These are phyloP conservation scores for Enteromius viviparus DNA, from an alignment of 2,797 vertebrate genomes.

Conservation along the genomic window DNA sequence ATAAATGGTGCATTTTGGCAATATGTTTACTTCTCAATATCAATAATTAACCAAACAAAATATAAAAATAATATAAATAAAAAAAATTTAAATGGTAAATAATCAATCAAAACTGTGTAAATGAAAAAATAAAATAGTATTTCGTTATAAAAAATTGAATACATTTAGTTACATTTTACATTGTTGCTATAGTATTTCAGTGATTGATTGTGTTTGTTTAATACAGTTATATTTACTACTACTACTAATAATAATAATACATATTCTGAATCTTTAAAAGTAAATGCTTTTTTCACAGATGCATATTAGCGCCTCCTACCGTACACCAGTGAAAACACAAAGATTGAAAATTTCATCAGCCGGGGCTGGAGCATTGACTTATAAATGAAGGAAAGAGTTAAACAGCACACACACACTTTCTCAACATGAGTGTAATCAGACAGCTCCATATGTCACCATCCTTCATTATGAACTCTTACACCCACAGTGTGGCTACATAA, in stretches of 20 bases:
- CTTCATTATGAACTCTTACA: constrained; percentile 77
- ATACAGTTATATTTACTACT: neutral
- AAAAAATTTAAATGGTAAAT: neutral
- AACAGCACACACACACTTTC: constrained; percentile 39
- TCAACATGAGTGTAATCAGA: constrained; percentile 52
- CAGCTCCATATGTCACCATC: constrained; percentile 72
- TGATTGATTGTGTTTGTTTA: neutral
- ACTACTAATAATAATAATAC: no score
- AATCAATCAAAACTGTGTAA: neutral
- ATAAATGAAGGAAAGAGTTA: neutral
- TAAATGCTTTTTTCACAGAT: neutral
- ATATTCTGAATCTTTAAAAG: no score
- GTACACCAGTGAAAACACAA: neutral
- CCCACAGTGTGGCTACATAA: constrained; percentile 74
- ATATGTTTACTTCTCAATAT: neutral
- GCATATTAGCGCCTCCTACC: neutral
- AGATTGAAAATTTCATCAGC: neutral
- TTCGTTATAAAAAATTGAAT: neutral
- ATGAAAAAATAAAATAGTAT: neutral
- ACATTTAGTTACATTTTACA: neutral
- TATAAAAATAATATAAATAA: neutral
- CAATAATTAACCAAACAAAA: neutral
- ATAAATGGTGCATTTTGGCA: neutral
- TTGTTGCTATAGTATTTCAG: neutral
- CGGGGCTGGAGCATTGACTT: neutral